Percentiles rank a stretch among this genome's conserved stretches.
These are phyloP conservation scores for Misgurnus anguillicaudatus DNA, from an alignment of 2,113 vertebrate species.

Conservation along the genomic window DNA sequence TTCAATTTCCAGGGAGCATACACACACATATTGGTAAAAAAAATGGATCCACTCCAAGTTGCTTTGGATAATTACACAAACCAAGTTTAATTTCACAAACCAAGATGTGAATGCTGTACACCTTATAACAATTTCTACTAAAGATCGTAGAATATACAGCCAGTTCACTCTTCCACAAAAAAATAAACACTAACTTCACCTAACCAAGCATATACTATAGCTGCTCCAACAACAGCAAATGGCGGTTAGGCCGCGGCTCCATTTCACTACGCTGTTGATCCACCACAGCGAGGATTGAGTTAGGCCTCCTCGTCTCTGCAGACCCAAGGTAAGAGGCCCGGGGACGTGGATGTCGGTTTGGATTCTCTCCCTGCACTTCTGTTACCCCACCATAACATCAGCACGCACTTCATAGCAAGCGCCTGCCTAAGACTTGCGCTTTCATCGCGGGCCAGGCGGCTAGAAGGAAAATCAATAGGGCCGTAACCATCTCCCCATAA, in stretches of 20 bases:
- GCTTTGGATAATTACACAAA: neutral
- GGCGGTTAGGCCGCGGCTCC: slow-evolving; percentile 27
- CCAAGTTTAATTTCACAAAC: neutral
- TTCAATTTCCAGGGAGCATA: too few species aligned
- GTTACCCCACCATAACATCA: slow-evolving; percentile 40
- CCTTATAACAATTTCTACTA: neutral
- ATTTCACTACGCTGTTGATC: slow-evolving; percentile 13
- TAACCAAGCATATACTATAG: slow-evolving; percentile 6
- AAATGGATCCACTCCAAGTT: too few species aligned
- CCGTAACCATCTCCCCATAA: slow-evolving; percentile 63
- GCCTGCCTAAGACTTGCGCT: slow-evolving; percentile 55
- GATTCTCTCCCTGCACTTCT: slow-evolving; percentile 62
- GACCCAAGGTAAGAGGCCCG: slow-evolving; percentile 30
- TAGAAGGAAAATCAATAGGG: slow-evolving; percentile 64
- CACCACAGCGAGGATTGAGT: neutral
- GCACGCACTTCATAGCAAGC: slow-evolving; percentile 51
- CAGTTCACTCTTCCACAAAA: slow-evolving; percentile 33
- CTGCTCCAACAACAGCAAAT: slow-evolving; percentile 43
- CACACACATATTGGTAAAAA: too few species aligned
- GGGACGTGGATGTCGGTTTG: slow-evolving; percentile 39
- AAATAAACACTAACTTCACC: slow-evolving; percentile 44
- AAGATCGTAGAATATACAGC: slow-evolving; percentile 7
- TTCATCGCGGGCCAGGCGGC: slow-evolving; percentile 68
- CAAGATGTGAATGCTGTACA: neutral
- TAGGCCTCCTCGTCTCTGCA: slow-evolving; percentile 19